Percentiles rank a stretch among this genome's conserved stretches.
Evolutionary conservation across 2,113 vertebrate species (phyloP).

Genomic region (Rhinopithecus roxellana): DNA sequence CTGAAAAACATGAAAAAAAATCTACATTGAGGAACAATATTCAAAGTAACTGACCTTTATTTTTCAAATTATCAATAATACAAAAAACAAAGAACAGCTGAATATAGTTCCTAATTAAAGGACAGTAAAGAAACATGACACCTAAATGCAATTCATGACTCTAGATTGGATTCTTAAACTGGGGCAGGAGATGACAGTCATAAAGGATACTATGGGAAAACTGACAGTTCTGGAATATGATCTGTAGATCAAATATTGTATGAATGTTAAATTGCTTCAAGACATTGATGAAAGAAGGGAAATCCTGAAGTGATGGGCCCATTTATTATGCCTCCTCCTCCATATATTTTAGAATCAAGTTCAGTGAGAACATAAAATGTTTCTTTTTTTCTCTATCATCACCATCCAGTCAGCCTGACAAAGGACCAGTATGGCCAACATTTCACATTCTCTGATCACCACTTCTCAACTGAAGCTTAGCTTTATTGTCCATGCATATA

Average conservation of each 20-base stretch:
- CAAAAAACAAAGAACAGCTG: neutral
- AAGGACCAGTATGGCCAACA: neutral
- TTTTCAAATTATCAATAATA: neutral
- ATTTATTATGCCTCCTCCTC: neutral
- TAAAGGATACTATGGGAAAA: neutral
- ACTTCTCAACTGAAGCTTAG: neutral
- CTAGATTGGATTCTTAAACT: neutral
- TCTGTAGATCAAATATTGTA: neutral
- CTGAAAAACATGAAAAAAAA: neutral
- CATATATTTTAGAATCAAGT: neutral
- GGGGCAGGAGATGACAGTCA: accelerated
- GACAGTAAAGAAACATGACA: neutral
- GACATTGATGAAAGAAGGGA: neutral
- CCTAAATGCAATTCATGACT: neutral
- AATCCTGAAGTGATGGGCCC: neutral
- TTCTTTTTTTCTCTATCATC: neutral
- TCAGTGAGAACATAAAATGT: neutral
- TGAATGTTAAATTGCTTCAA: neutral
- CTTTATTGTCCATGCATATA: neutral
- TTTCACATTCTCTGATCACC: neutral
- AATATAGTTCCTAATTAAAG: neutral
- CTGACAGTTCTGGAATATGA: neutral
- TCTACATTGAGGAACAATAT: neutral
- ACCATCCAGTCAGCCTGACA: neutral
- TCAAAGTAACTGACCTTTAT: neutral